Base-by-base conservation (phyloP, 1,140 invertebrate species). In the Penaeus vannamei region DNA sequence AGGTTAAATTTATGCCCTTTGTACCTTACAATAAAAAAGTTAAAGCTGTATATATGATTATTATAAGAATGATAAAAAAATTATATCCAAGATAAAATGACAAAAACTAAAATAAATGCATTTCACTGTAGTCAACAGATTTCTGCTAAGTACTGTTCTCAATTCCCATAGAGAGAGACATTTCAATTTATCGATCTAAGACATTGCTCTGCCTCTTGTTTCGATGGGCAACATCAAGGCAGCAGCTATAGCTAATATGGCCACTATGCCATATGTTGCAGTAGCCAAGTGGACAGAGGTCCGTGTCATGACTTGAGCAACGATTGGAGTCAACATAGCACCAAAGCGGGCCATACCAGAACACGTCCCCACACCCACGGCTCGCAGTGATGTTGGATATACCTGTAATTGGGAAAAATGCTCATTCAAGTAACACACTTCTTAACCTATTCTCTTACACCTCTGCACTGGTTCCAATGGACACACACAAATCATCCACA, bases 311-410 rank as follows among this genome's bases (percentile, higher is more conserved):
- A 98, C 97, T 95, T 98, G 97, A 29, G 97, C 97, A 61, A 99
- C 95, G 92, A 98, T 98, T 1, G 98, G 98, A 3, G 98, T 98
- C 4, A 97, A 93, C 95, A 98, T 98, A 29, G 98, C 97, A 62
- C 98, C 98, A 46, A 98, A 94, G 86, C 98, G 93, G 5, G 98
- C 97, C 94, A 98, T 97, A 4, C 96, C 96, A 92, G 96, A 97
- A 93, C 97, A 98, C 3, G 97, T 95, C 7, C 97, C 97, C 0
- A 98, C 95, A 1, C 97, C 98, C 62, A 98, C 95, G 59, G 97
- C 96, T 90, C 97, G 93, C 90, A 98, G 94, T 72, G 97, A 96
- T 7, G 97, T 98, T 0, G 98, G 97, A 93, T 98, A 98, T 26
- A 96, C 95, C 95, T 95, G 89, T 10, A 42, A 66, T 12, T 60